Conservation (phyloP, 1,140 invertebrate genomes). For the Drosophila sp. region DNA sequence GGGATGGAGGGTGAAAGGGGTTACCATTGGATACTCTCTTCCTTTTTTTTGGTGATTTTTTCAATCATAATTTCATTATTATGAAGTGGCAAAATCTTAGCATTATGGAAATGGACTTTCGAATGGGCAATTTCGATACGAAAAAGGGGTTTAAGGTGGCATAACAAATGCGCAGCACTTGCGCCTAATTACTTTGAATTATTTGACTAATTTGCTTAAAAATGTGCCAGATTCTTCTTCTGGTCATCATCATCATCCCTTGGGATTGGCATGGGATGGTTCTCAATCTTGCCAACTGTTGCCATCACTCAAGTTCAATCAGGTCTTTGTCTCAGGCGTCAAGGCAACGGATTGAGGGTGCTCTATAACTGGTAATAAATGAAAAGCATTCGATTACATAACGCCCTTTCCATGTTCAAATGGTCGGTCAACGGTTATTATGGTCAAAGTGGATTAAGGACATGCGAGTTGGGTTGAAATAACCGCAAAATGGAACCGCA, state of each 20-base stretch:
- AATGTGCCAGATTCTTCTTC: slow-evolving; percentile 61
- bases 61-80: slow-evolving; percentile 77
- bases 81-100: slow-evolving; percentile 67
- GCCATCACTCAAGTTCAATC: slow-evolving; percentile 71
- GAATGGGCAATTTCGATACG: slow-evolving; percentile 63
- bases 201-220: slow-evolving; percentile 66
- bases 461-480: slow-evolving; percentile 35
- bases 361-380: slow-evolving; percentile 49
- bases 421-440: slow-evolving; percentile 34
- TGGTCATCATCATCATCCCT: slow-evolving; percentile 31
- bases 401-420: slow-evolving; percentile 42
- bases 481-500: slow-evolving; percentile 63
- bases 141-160: slow-evolving; percentile 40
- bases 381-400: slow-evolving; percentile 69
- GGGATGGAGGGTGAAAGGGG: slow-evolving; percentile 16
- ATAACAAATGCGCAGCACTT: slow-evolving; percentile 39
- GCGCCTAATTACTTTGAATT: slow-evolving; percentile 69
- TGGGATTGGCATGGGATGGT: slow-evolving; percentile 21
- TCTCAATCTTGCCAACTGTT: slow-evolving; percentile 79
- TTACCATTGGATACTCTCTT: slow-evolving; percentile 30
- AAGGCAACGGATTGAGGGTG: slow-evolving; percentile 48
- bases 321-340: slow-evolving; percentile 40
- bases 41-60: slow-evolving; percentile 35
- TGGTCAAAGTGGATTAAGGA: slow-evolving; percentile 36
- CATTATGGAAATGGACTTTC: slow-evolving; percentile 62